Evolutionary conservation across 2,797 vertebrate species (phyloP).

Genomic region (Decapterus maruadsi): DNA sequence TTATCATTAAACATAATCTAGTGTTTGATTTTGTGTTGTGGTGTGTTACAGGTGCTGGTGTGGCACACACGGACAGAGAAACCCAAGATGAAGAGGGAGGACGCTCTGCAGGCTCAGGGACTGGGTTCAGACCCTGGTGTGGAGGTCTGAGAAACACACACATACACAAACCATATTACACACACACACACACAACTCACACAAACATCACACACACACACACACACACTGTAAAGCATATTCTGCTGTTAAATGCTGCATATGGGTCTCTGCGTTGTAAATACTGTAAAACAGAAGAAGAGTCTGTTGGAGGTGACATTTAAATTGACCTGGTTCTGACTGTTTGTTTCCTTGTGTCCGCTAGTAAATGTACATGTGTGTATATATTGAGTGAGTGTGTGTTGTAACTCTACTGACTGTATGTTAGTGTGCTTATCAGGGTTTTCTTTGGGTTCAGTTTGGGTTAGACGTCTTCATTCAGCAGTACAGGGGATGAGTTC

Average conservation of each 20-base stretch:
- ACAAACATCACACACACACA: neutral
- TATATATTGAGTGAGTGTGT: constrained; percentile 36
- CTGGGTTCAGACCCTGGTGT: constrained; percentile 90
- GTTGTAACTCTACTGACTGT: constrained; percentile 41
- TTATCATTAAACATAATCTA: neutral
- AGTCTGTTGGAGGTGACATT: constrained; percentile 10
- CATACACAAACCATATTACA: constrained; percentile 16
- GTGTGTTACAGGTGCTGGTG: constrained; percentile 88
- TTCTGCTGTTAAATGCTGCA: constrained; percentile 60
- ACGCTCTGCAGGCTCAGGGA: constrained; percentile 91
- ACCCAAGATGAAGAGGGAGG: constrained; percentile 95
- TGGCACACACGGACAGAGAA: constrained; percentile 97
- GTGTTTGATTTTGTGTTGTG: neutral
- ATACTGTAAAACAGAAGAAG: constrained; percentile 67
- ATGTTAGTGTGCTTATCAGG: constrained; percentile 13
- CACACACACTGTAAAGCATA: constrained; percentile 22
- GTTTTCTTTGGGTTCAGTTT: constrained; percentile 23
- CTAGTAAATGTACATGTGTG: constrained; percentile 29
- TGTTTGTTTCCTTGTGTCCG: constrained; percentile 27
- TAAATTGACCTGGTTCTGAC: constrained; percentile 17
- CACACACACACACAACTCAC: constrained; percentile 6
- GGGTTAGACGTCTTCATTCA: constrained; percentile 2
- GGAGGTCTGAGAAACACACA: constrained; percentile 86
- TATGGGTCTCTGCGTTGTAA: constrained; percentile 59
- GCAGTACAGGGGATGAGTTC: constrained; percentile 19